These are phyloP conservation scores for Amphiduros pacificus DNA, from an alignment of 2,888 invertebrate genomes.

Conservation along the genomic window DNA sequence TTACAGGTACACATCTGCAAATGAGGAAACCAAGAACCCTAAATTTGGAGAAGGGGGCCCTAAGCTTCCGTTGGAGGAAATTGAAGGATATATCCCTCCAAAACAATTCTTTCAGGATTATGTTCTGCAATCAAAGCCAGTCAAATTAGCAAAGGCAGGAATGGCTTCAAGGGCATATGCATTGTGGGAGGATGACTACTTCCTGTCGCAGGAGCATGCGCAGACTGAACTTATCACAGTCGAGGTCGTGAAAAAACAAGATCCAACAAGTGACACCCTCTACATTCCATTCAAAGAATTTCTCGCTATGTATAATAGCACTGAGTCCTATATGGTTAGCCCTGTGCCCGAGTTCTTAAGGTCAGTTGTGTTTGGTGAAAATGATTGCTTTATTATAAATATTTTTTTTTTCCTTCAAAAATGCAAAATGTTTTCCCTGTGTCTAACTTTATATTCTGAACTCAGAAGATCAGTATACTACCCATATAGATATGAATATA, in stretches of 20 bases:
- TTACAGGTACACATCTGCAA: too few species aligned
- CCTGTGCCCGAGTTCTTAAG: slow-evolving; percentile 46
- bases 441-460: too few species aligned
- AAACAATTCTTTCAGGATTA: slow-evolving; percentile 44
- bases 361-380: too few species aligned
- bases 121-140: slow-evolving; percentile 38
- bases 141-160: slow-evolving; percentile 48
- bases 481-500: too few species aligned
- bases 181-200: slow-evolving; percentile 54
- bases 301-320: slow-evolving; percentile 45
- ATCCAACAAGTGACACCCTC: slow-evolving; percentile 37
- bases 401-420: too few species aligned
- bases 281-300: slow-evolving; percentile 48
- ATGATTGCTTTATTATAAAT: too few species aligned
- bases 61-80: slow-evolving; percentile 33
- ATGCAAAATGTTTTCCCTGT: too few species aligned
- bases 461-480: too few species aligned
- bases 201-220: slow-evolving; percentile 38
- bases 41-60: slow-evolving; percentile 46
- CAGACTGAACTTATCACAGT: slow-evolving; percentile 37
- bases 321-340: slow-evolving; percentile 53
- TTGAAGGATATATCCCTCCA: slow-evolving; percentile 43
- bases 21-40: too few species aligned
- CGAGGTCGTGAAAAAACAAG: slow-evolving; percentile 55
- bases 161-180: slow-evolving; percentile 41